These are phyloP conservation scores for Tychaedon coryphoeus DNA, from an alignment of 2,113 vertebrate genomes.

Conservation along the genomic window DNA sequence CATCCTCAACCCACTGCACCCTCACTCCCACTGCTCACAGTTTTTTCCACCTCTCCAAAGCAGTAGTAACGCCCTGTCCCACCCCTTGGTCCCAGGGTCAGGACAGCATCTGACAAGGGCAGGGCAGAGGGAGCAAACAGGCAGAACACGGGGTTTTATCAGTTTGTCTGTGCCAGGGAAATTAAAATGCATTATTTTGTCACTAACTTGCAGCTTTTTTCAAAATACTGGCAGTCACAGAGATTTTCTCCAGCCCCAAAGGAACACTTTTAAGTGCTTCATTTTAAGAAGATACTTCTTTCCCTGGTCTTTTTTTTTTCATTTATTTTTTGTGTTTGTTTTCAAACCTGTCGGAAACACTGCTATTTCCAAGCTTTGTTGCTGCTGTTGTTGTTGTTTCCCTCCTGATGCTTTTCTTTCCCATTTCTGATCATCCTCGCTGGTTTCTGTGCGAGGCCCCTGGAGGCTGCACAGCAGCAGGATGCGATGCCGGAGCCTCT, in stretches of 20 bases:
- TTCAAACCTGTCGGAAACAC: slow-evolving; percentile 51
- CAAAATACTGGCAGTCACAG: neutral
- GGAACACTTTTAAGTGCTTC: slow-evolving; percentile 49
- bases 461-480: neutral
- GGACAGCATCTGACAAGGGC: neutral
- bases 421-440: neutral
- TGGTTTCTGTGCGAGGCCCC: neutral
- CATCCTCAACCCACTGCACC: neutral
- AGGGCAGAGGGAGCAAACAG: neutral
- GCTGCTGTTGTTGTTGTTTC: neutral
- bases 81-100: neutral
- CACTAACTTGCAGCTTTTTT: slow-evolving; percentile 14
- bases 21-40: neutral
- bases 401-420: neutral
- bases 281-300: slow-evolving; percentile 5
- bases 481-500: neutral
- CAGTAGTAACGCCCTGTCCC: neutral
- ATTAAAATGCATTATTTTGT: slow-evolving; percentile 30
- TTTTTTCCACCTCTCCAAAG: neutral
- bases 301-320: neutral
- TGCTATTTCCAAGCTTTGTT: slow-evolving; percentile 4
- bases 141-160: accelerated
- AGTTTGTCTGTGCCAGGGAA: neutral
- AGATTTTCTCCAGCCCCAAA: slow-evolving; percentile 46
- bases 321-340: slow-evolving; percentile 24